Conservation (phyloP, 2,113 vertebrate genomes). For the Osmerus eperlanus region DNA sequence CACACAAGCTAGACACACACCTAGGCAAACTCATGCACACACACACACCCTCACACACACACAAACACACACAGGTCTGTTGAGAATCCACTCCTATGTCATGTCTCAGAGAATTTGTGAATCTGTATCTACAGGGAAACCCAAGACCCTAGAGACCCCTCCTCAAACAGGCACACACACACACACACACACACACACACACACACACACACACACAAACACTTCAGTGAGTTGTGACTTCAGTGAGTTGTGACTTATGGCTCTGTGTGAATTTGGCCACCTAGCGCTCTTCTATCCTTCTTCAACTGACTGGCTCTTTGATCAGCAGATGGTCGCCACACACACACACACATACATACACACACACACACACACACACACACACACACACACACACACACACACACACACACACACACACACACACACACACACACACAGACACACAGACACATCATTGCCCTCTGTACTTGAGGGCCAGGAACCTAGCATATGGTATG, state of each 20-base stretch:
- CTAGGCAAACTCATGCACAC: neutral
- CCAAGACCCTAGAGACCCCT: neutral
- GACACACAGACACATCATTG: neutral
- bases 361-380: neutral
- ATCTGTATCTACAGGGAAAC: neutral
- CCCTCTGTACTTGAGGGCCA: neutral
- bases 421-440: neutral
- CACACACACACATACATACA: neutral
- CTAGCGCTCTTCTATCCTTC: too few relatives aligned
- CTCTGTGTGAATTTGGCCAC: too few relatives aligned
- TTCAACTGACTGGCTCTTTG: too few relatives aligned
- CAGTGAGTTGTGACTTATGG: too few relatives aligned
- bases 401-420: neutral
- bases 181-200: neutral
- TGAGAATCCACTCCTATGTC: too few relatives aligned
- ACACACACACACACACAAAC: neutral
- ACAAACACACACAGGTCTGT: neutral
- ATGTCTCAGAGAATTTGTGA: neutral
- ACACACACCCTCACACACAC: neutral
- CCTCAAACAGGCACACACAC: neutral
- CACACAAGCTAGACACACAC: slow-evolving; percentile 10
- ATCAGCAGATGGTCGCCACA: too few relatives aligned
- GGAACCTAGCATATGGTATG: neutral
- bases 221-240: too few relatives aligned
- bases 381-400: neutral